phyloP scores from a whole-genome alignment of 1,140 invertebrate species.

The Drosophila arizonae region DNA sequence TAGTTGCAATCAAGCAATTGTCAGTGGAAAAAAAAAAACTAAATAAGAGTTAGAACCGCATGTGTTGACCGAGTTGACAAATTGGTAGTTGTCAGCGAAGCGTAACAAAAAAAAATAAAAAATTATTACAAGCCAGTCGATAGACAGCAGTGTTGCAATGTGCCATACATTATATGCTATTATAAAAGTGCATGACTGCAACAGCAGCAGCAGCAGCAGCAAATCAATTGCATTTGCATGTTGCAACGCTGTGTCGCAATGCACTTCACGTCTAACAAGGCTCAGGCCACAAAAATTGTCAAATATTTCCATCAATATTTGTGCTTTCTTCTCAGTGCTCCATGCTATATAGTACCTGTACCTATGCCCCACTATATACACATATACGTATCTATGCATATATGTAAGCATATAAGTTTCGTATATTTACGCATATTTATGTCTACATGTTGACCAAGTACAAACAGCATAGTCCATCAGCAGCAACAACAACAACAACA shows the following conservation, averaged over 20 bases:
- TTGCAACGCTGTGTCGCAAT: slow-evolving; percentile 34
- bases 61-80: slow-evolving; percentile 44
- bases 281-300: slow-evolving; percentile 9
- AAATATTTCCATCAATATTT: slow-evolving; percentile 68
- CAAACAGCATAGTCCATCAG: slow-evolving; percentile 64
- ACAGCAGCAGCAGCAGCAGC: slow-evolving; percentile 5
- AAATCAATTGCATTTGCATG: slow-evolving; percentile 62
- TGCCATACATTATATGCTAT: slow-evolving; percentile 35
- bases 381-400: too few relatives aligned
- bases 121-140: slow-evolving; percentile 61
- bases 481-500: slow-evolving; percentile 24
- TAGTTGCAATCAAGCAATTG: background rate
- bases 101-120: slow-evolving; percentile 42
- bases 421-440: slow-evolving; percentile 76
- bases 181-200: slow-evolving; percentile 31
- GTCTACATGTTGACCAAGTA: slow-evolving; percentile 71
- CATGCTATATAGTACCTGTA: too few relatives aligned
- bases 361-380: background rate
- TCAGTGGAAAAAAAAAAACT: background rate
- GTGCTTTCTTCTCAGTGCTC: slow-evolving; percentile 61
- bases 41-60: background rate
- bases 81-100: slow-evolving; percentile 49
- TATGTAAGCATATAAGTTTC: slow-evolving; percentile 29
- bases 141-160: slow-evolving; percentile 11
- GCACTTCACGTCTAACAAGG: slow-evolving; percentile 13